Evolutionary conservation across 2,888 invertebrate genomes (phyloP), one percentile per base, ranked within the genome.

Genomic region (Agonum fuliginosum): DNA sequence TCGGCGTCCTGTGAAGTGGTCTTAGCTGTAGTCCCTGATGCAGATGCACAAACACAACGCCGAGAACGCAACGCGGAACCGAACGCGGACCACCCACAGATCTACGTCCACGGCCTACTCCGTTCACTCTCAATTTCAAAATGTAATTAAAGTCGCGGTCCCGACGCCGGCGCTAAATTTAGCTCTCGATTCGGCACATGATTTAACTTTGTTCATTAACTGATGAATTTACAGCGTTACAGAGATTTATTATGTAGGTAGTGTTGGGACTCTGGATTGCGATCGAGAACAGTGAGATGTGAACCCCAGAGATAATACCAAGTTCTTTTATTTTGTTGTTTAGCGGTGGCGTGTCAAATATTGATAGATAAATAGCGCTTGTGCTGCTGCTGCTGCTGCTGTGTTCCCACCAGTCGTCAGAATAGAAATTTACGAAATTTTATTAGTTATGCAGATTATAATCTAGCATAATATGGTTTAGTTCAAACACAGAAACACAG

Each of bases 121-220:
- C 22, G 62, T 19, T 24, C 58, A 62, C 74, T 37, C 74, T 41
- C 58, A 70, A 51, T 27, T 51, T 71, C 48, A 48, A 71, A 71
- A 74, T 43, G 74, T 74, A 74, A 74, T 74, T 74, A 58, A 67
- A 74, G 62, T 62, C 58, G 37, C 67, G 67, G 70, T 24, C 27
- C 30, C 70, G 43, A 46, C 27, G 41, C 67, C 43, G 4, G 34
- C 34, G 48, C 46, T 75, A 75, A 75, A 75, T 67, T 65, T 75
- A 75, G 75, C 74, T 65, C 22, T 48, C 65, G 41, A 65, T 48
- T 67, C 67, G 62, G 48, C 46, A 74, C 74, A 46, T 67, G 37
- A 75, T 48, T 75, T 48, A 75, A 65, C 72, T 54, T 72, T 72
- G 54, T 72, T 72, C 72, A 72, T 72, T 54, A 72, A 72, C 71